Base-by-base conservation (phyloP, 2,888 invertebrate genomes). In the Archaeoteleia sp. region DNA sequence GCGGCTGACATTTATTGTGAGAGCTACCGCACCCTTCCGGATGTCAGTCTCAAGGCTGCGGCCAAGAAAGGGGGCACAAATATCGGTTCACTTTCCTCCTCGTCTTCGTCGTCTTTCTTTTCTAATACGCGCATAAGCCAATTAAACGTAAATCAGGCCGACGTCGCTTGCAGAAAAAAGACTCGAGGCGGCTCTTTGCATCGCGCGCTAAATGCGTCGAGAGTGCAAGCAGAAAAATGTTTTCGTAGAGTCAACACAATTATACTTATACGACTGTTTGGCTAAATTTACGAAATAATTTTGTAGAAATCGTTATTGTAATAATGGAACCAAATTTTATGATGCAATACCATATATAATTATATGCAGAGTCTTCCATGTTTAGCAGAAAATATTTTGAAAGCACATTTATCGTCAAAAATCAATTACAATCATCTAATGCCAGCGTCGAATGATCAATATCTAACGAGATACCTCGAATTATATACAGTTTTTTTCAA, bases 11-110 rank as follows among this genome's bases (percentile, higher is more conserved):
- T 81, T 76, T 79, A 78, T 78, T 72, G 77, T 57, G 66, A 71
- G 67, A 46, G 74, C 73, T 70, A 78, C 80, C 83, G 75, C 83
- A 78, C 83, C 84, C 83, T 82, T 80, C 80, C 82, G 81, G 80
- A 76, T 72, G 73, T 76, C 74, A 72, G 72, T 42, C 53, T 67
- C 78, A 80, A 82, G 79, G 81, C 72, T 77, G 67, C 55, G 46
- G 57, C 49, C 54, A 55, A 62, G 54, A 53, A 43, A 67, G 42
- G 46, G 40, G 20, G 32, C 42, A 55, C 54, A 55, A 57, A 61
- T 49, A 51, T 45, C 40, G 43, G 54, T 39, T 60, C 37, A 55
- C 55, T 37, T 70, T 71, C 62, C 60, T 49, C 55, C 35, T 67
- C 55, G 43, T 37, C 51, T 51, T 39, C 42, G 35, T 49, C 20